Conservation (phyloP, 2,888 invertebrate species). For the Cylloceria caligata region DNA sequence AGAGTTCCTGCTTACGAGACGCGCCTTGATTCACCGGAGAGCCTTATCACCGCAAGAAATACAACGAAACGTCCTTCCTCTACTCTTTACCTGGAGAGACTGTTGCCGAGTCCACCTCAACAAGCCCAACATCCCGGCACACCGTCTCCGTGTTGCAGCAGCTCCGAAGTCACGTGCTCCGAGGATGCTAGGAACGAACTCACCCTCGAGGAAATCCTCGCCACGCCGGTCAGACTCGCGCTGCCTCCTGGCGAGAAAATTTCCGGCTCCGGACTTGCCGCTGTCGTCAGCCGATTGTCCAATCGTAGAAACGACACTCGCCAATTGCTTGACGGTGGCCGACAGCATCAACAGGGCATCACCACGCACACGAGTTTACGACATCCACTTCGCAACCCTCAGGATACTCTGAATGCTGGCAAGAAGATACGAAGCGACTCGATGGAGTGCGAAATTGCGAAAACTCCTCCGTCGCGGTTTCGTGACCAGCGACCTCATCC, state of each 20-base stretch:
- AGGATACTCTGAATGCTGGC: background rate
- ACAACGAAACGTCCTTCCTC: slow-evolving; percentile 47
- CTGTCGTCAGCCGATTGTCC: slow-evolving; percentile 55
- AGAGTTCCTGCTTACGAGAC: slow-evolving; percentile 71
- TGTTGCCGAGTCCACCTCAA: slow-evolving; percentile 88
- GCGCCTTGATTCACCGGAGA: slow-evolving; percentile 71
- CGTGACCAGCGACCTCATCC: slow-evolving; percentile 7
- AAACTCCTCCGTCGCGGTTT: background rate
- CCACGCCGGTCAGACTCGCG: slow-evolving; percentile 38
- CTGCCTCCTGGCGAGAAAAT: slow-evolving; percentile 30
- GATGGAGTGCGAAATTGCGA: background rate
- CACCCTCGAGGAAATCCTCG: slow-evolving; percentile 75
- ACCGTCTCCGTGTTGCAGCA: slow-evolving; percentile 41
- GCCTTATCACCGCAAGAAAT: slow-evolving; percentile 68
- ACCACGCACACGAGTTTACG: background rate
- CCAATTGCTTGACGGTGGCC: slow-evolving; percentile 8
- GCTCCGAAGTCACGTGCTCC: slow-evolving; percentile 87
- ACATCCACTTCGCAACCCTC: background rate
- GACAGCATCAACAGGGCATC: background rate
- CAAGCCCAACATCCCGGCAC: background rate
- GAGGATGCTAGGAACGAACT: slow-evolving; percentile 88
- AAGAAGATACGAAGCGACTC: background rate
- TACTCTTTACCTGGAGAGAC: slow-evolving; percentile 84
- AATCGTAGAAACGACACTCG: slow-evolving; percentile 81
- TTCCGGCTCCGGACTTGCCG: slow-evolving; percentile 54